Evolutionary conservation across 2,888 invertebrate species (phyloP).

Genomic region (Antitype chi): DNA sequence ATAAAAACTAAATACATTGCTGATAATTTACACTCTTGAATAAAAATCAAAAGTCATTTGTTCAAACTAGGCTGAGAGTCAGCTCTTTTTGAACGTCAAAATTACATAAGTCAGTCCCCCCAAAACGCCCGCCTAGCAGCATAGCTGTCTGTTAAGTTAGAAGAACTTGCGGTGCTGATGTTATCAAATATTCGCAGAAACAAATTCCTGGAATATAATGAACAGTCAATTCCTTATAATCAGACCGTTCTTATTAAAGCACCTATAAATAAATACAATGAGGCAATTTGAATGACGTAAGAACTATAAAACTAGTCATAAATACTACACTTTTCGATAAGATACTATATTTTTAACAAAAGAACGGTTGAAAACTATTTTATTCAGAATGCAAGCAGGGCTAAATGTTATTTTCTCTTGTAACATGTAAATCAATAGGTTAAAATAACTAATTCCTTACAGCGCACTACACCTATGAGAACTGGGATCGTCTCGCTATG

Average conservation of each 20-base stretch:
- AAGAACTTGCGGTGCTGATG: not conserved
- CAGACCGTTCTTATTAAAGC: constrained; percentile 1
- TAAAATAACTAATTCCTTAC: constrained; percentile 79
- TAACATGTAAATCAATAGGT: constrained; percentile 48
- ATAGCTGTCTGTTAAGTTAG: too few relatives aligned
- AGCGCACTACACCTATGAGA: constrained; percentile 89
- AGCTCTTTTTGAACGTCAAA: too few relatives aligned
- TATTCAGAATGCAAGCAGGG: not conserved
- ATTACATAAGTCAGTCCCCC: too few relatives aligned
- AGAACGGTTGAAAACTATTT: not conserved
- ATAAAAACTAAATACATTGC: not conserved
- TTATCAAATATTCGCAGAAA: not conserved
- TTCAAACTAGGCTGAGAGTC: too few relatives aligned
- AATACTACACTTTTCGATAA: not conserved
- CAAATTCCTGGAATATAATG: constrained; percentile 4
- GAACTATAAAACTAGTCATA: constrained; percentile 7
- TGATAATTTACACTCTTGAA: not conserved
- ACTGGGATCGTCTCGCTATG: constrained; percentile 84
- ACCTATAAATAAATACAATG: constrained; percentile 7
- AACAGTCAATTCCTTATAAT: constrained; percentile 6
- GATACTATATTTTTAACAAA: too few relatives aligned
- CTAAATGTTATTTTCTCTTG: not conserved
- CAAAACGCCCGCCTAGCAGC: too few relatives aligned
- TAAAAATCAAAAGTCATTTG: too few relatives aligned
- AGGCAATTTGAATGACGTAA: not conserved